Evolutionary conservation across 2,888 invertebrate species (phyloP).

Genomic region (Caradrina kadenii): DNA sequence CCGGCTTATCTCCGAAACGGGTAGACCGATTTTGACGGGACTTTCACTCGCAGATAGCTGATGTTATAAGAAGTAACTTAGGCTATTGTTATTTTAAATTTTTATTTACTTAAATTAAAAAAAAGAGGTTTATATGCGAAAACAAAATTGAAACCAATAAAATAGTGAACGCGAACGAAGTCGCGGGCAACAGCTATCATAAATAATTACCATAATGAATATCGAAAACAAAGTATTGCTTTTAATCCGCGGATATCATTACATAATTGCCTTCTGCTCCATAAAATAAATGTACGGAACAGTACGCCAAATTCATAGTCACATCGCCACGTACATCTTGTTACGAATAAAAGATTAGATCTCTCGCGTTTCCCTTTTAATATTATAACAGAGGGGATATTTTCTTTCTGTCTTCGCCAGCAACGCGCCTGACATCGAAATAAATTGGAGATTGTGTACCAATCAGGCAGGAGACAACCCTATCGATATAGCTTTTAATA

Average conservation of each 20-base stretch:
- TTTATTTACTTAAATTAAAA: too few relatives aligned
- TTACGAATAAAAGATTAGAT: slow-evolving; percentile 23
- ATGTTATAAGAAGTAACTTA: too few relatives aligned
- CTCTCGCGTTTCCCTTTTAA: slow-evolving; percentile 35
- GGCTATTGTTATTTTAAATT: too few relatives aligned
- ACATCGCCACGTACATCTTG: slow-evolving; percentile 17
- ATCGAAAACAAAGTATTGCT: not conserved
- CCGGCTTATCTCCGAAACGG: too few relatives aligned
- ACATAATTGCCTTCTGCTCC: slow-evolving; percentile 17
- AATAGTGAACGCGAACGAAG: too few relatives aligned
- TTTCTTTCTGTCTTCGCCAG: slow-evolving; percentile 12
- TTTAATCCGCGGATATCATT: not conserved
- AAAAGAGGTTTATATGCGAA: too few relatives aligned
- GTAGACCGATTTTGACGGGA: too few relatives aligned
- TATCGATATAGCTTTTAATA: slow-evolving; percentile 53
- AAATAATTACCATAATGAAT: not conserved
- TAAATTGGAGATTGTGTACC: slow-evolving; percentile 42
- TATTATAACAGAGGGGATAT: slow-evolving; percentile 40
- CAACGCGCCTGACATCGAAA: slow-evolving; percentile 25
- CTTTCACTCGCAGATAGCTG: too few relatives aligned
- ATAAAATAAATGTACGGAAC: slow-evolving; percentile 10
- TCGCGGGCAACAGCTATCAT: too few relatives aligned
- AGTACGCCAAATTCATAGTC: slow-evolving; percentile 10
- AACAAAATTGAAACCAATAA: too few relatives aligned
- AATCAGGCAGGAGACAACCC: slow-evolving; percentile 39